A percentile compares a stretch with the other conserved stretches of the same genome.
Evolutionary conservation across 2,797 vertebrate species (phyloP).

Genomic region (Chelon auratus): DNA sequence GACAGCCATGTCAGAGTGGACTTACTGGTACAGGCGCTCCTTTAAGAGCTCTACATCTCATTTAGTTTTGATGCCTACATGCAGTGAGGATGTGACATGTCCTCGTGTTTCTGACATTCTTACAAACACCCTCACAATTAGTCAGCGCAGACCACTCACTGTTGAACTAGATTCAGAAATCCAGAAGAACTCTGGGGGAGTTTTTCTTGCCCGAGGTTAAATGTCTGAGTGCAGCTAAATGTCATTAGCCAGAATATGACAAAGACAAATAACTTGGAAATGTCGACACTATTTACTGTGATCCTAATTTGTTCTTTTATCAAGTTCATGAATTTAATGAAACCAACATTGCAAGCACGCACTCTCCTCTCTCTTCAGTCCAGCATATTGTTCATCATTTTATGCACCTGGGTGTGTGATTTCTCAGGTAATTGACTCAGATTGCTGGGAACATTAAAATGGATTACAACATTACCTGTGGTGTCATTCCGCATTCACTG

Average conservation of each 20-base stretch:
- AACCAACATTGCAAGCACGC: slow-evolving; percentile 1
- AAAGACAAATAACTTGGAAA: slow-evolving; percentile 38
- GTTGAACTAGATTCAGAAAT: slow-evolving; percentile 17
- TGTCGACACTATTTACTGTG: slow-evolving; percentile 14
- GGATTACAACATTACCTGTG: slow-evolving; percentile 63
- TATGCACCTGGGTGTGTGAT: slow-evolving; percentile 36
- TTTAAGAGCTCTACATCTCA: slow-evolving; percentile 8
- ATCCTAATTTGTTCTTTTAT: slow-evolving; percentile 20
- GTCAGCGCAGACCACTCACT: not conserved
- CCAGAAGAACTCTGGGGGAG: slow-evolving; percentile 2
- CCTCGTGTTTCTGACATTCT: too few relatives aligned
- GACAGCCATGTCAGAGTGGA: not conserved
- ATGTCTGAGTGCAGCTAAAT: slow-evolving; percentile 32
- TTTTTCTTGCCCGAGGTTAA: slow-evolving; percentile 38
- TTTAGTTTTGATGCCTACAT: not conserved
- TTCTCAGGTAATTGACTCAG: slow-evolving; percentile 49
- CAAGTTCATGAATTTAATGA: slow-evolving; percentile 10
- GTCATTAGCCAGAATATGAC: slow-evolving; percentile 26
- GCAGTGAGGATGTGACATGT: too few relatives aligned
- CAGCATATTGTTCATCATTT: slow-evolving; percentile 21
- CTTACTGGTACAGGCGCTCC: not conserved
- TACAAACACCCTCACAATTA: not conserved
- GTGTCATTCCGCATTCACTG: slow-evolving; percentile 64
- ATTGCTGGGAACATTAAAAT: slow-evolving; percentile 49
- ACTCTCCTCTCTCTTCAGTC: not conserved